These are phyloP conservation scores for Cosmia pyralina DNA, from an alignment of 2,888 invertebrate species.

Conservation along the genomic window DNA sequence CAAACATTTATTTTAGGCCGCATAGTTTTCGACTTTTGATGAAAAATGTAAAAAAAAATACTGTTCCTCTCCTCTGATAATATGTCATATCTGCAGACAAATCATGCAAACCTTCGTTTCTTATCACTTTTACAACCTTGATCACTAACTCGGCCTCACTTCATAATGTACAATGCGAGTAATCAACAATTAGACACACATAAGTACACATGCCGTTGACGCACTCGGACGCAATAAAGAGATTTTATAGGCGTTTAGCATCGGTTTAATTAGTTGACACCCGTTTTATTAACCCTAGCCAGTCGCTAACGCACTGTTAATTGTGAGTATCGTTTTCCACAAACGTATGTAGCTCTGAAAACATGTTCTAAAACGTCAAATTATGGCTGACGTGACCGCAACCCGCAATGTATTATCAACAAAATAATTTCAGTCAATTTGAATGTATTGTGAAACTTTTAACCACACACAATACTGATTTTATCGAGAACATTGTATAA, in stretches of 20 bases:
- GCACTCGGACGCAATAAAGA: constrained; percentile 48
- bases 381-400: constrained; percentile 38
- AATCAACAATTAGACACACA: constrained; percentile 16
- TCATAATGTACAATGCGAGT: constrained; percentile 7
- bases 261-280: constrained; percentile 56
- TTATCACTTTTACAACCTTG: background rate
- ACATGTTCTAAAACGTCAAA: constrained; percentile 46
- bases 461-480: background rate
- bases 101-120: background rate
- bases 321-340: constrained; percentile 31
- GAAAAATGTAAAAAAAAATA: no score
- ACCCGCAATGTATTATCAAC: constrained; percentile 32
- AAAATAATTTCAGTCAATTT: constrained; percentile 37
- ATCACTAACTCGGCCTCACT: background rate
- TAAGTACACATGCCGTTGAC: constrained; percentile 6
- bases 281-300: constrained; percentile 31
- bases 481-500: constrained; percentile 1
- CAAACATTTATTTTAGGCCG: no score
- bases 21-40: no score
- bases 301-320: constrained; percentile 35
- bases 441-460: constrained; percentile 3
- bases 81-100: no score
- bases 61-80: no score
- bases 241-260: constrained; percentile 51
- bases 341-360: constrained; percentile 1